These are phyloP conservation scores for Brachyhypopomus gauderio DNA, from an alignment of 2,113 vertebrate species.

Conservation along the genomic window DNA sequence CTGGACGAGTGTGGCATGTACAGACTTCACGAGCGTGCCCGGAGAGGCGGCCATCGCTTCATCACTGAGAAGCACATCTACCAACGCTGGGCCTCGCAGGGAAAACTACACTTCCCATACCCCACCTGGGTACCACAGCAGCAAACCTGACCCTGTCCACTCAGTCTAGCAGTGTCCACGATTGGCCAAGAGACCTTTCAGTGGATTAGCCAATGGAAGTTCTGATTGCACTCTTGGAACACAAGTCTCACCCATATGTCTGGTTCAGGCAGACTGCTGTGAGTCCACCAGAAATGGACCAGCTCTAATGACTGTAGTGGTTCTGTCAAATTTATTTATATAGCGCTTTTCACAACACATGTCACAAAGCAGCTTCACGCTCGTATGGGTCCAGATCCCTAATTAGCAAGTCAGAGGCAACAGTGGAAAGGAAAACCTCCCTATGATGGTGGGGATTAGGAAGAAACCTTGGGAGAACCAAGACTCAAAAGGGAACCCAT, in stretches of 20 bases:
- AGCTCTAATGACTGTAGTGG: too few relatives aligned
- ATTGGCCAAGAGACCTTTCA: too few relatives aligned
- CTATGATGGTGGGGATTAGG: too few relatives aligned
- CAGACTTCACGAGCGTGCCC: constrained; percentile 79
- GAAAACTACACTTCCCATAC: constrained; percentile 81
- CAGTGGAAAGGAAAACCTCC: too few relatives aligned
- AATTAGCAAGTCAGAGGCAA: too few relatives aligned
- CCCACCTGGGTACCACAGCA: constrained; percentile 76
- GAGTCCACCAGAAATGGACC: neutral
- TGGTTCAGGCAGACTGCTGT: neutral
- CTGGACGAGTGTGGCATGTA: constrained; percentile 90
- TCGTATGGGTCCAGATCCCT: too few relatives aligned
- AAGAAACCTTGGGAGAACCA: too few relatives aligned
- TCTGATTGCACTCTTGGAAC: neutral
- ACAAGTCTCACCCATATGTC: neutral
- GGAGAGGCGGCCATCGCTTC: constrained; percentile 86
- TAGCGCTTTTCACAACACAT: too few relatives aligned
- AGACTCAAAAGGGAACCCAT: too few relatives aligned
- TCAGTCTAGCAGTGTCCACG: too few relatives aligned
- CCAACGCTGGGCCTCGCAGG: constrained; percentile 85
- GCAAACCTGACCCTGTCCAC: neutral
- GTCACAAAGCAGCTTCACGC: too few relatives aligned
- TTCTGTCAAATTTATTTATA: too few relatives aligned
- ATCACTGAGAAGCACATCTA: constrained; percentile 95
- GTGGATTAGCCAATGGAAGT: neutral